Conservation (phyloP, 2,888 invertebrate species). For the Drosophila conformis region DNA sequence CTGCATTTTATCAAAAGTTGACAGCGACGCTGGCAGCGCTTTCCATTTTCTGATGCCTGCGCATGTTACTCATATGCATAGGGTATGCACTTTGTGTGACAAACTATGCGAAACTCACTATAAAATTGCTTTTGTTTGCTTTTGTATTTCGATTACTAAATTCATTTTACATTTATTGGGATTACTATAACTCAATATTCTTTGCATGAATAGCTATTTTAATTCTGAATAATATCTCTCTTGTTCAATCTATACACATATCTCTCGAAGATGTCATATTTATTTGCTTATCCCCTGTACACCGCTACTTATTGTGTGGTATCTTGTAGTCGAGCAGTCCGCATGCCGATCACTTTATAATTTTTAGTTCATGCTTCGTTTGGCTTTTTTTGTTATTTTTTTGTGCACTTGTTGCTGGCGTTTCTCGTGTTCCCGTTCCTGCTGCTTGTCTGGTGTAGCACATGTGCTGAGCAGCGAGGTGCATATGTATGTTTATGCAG, state of each 20-base stretch:
- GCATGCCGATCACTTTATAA: conserved; percentile 29
- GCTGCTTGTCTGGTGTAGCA: conserved; percentile 20
- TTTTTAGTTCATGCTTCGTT: conserved; percentile 49
- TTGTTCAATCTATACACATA: neutral
- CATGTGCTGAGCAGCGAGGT: conserved; percentile 29
- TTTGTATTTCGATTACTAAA: neutral
- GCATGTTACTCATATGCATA: conserved; percentile 8
- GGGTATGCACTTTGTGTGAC: conserved; percentile 25
- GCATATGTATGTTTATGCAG: conserved; percentile 10
- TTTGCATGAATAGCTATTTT: conserved; percentile 20
- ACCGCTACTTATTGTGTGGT: conserved; percentile 12
- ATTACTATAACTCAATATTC: neutral
- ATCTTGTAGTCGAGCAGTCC: conserved; percentile 29
- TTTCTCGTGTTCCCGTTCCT: conserved; percentile 15
- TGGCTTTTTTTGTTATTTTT: conserved; percentile 21
- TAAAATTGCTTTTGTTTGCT: neutral
- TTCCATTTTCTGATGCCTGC: conserved; percentile 56
- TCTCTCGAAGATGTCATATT: neutral
- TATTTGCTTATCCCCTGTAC: neutral
- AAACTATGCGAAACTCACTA: neutral
- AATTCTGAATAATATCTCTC: neutral
- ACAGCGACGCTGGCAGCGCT: conserved; percentile 55
- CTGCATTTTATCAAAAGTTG: conserved; percentile 23
- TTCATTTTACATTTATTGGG: neutral
- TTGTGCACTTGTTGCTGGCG: conserved; percentile 33